phyloP scores from a whole-genome alignment of 2,113 vertebrate genomes.

The Alexandromys fortis region DNA sequence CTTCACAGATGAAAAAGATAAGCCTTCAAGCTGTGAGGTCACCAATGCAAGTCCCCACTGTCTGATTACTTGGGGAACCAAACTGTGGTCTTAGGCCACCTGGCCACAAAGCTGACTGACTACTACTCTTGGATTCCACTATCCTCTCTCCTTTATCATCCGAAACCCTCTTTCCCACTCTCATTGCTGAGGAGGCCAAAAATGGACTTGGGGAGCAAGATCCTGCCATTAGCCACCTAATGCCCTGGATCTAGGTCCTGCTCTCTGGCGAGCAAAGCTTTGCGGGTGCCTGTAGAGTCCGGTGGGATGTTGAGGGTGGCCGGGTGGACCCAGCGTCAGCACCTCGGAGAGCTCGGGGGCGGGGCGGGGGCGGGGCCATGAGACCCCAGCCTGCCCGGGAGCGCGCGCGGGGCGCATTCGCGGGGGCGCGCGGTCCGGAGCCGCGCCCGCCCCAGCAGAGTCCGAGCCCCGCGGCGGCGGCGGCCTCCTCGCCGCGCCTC shows the following conservation, averaged over 20 bases:
- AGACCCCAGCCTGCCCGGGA: background rate
- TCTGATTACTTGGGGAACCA: background rate
- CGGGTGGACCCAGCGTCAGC: background rate
- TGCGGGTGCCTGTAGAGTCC: background rate
- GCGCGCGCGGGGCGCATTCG: constrained; percentile 61
- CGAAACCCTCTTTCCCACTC: background rate
- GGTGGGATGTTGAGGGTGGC: background rate
- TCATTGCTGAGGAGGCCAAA: background rate
- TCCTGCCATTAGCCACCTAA: background rate
- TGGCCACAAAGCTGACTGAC: background rate
- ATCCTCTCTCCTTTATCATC: background rate
- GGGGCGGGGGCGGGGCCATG: constrained; percentile 53
- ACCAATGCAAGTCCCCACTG: background rate
- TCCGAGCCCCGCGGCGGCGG: constrained; percentile 34
- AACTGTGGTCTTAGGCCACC: background rate
- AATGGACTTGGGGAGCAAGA: background rate
- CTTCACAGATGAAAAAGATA: constrained; percentile 50
- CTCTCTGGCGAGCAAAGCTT: background rate
- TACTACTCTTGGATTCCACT: background rate
- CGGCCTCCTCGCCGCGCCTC: constrained; percentile 51
- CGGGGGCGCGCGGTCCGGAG: background rate
- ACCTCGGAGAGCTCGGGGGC: constrained; percentile 60
- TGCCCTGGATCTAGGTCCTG: background rate
- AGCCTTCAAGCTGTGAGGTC: background rate
- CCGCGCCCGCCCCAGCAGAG: constrained; percentile 47